These are phyloP conservation scores for Cirrhinus molitorella DNA, from an alignment of 2,797 vertebrate species.

Conservation along the genomic window DNA sequence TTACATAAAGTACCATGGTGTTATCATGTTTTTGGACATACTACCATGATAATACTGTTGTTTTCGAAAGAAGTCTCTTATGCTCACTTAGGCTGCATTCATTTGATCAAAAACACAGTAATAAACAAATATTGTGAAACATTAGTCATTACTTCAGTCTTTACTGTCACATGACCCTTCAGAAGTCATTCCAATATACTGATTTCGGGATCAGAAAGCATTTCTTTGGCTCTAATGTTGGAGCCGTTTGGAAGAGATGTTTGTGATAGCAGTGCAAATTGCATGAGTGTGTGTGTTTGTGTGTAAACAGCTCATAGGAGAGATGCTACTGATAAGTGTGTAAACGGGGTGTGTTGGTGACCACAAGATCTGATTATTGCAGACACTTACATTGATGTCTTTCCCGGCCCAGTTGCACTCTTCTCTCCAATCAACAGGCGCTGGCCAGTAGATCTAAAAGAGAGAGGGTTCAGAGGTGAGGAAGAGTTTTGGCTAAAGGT, in stretches of 20 bases:
- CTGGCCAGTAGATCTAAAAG: conserved; percentile 93
- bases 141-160: background rate
- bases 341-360: conserved; percentile 5
- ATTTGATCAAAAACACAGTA: background rate
- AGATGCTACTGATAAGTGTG: conserved; percentile 23
- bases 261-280: conserved; percentile 28
- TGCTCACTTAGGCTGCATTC: background rate
- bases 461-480: conserved; percentile 51
- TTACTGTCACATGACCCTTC: background rate
- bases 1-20: background rate
- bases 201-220: background rate
- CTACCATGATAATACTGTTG: background rate
- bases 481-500: conserved; percentile 54
- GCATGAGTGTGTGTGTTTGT: conserved; percentile 15
- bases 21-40: background rate
- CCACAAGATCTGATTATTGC: conserved; percentile 18
- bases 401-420: conserved; percentile 99
- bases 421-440: conserved; percentile 96
- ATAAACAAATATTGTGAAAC: background rate
- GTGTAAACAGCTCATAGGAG: conserved; percentile 20
- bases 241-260: conserved; percentile 28
- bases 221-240: background rate
- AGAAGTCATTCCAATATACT: background rate
- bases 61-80: background rate
- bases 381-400: conserved; percentile 92